phyloP scores from a whole-genome alignment of 2,113 vertebrate genomes.

The Takifugu flavidus region DNA sequence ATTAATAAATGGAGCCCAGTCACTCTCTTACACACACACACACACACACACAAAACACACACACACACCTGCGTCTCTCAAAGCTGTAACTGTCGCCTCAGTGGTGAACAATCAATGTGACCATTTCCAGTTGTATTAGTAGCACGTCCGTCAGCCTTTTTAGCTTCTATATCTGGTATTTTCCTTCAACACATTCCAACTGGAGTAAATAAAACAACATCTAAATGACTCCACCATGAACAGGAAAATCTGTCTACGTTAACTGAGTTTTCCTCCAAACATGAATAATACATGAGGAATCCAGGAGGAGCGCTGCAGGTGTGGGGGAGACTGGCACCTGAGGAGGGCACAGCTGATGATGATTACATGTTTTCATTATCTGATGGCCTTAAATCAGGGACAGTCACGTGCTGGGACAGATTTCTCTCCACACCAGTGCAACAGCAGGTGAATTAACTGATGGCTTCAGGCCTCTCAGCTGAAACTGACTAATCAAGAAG shows the following conservation, averaged over 20 bases:
- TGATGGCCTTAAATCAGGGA: slow-evolving; percentile 55
- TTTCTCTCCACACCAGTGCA: slow-evolving; percentile 8
- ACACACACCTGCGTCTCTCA: slow-evolving; percentile 38
- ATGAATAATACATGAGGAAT: slow-evolving; percentile 9
- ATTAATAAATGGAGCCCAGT: slow-evolving; percentile 46
- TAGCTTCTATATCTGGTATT: background rate
- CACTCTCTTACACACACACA: slow-evolving; percentile 6
- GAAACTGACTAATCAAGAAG: slow-evolving; percentile 52
- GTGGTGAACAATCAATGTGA: slow-evolving; percentile 35
- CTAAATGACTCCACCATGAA: background rate
- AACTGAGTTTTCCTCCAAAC: slow-evolving; percentile 9
- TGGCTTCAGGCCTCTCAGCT: slow-evolving; percentile 46
- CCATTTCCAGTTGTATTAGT: slow-evolving; percentile 12
- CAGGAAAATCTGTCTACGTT: background rate
- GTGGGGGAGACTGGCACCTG: slow-evolving; percentile 26
- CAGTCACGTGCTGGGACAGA: slow-evolving; percentile 24
- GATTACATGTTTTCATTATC: slow-evolving; percentile 63
- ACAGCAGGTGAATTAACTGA: slow-evolving; percentile 59
- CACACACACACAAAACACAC: slow-evolving; percentile 9
- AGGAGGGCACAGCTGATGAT: slow-evolving; percentile 32
- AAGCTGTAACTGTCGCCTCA: slow-evolving; percentile 33
- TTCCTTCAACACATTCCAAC: background rate
- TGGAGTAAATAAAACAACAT: too few relatives aligned
- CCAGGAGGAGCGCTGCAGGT: slow-evolving; percentile 29
- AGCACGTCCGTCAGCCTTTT: slow-evolving; percentile 10